A percentile compares a stretch with the other conserved stretches of the same genome.
phyloP scores from a whole-genome alignment of 2,113 vertebrate genomes.

The Perognathus longimembris region DNA sequence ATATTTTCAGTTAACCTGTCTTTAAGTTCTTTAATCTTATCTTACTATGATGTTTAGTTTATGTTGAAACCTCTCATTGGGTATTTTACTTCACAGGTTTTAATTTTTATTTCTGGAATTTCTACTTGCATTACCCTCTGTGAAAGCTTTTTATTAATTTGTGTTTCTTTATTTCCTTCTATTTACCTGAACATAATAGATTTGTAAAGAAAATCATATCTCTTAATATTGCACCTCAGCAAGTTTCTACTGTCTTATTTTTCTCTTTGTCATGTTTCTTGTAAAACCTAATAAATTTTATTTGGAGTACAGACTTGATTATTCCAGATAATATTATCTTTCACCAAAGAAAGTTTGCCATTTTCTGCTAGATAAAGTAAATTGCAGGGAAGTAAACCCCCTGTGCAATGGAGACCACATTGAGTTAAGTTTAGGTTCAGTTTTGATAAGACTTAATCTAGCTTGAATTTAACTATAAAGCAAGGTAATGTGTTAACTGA shows the following conservation, averaged over 20 bases:
- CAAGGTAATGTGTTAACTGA: not conserved
- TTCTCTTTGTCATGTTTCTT: not conserved
- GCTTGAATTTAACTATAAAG: constrained; percentile 28
- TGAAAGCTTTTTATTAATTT: not conserved
- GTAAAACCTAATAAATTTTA: not conserved
- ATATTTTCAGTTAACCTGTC: not conserved
- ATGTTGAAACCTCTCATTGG: not conserved
- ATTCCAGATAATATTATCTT: not conserved
- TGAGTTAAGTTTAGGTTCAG: not conserved
- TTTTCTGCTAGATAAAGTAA: not conserved
- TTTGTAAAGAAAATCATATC: not conserved
- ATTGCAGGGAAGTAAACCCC: not conserved
- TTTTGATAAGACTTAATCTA: not conserved
- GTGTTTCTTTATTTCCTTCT: not conserved
- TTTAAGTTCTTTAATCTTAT: constrained; percentile 2
- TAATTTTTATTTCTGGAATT: constrained; percentile 34
- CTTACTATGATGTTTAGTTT: not conserved
- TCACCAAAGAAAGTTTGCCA: not conserved
- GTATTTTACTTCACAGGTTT: not conserved
- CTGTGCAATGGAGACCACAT: not conserved
- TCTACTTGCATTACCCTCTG: not conserved
- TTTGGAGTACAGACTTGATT: not conserved
- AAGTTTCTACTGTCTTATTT: not conserved
- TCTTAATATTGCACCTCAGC: not conserved
- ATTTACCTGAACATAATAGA: not conserved